Conservation (phyloP, 2,797 vertebrate species). For the Ctenosaura bakeri region DNA sequence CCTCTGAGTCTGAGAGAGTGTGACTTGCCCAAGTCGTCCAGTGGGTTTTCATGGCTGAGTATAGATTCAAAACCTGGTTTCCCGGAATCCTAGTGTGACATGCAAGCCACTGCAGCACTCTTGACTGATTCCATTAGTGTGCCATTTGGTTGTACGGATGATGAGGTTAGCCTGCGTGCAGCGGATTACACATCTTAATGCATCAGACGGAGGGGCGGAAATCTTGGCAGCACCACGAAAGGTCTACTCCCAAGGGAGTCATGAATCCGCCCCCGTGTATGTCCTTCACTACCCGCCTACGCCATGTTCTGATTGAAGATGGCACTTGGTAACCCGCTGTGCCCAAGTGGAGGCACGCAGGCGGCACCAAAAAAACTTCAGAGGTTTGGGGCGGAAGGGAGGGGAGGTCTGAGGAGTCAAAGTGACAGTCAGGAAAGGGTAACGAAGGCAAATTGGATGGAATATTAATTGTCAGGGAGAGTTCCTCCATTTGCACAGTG, state of each 20-base stretch:
- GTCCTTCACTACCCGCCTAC: not conserved
- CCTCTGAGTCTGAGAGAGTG: too few species aligned
- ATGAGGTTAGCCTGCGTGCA: not conserved
- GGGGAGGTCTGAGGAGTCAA: not conserved
- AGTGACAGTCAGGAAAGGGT: not conserved
- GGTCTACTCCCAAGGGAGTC: not conserved
- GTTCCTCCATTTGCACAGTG: too few species aligned
- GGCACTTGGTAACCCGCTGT: not conserved
- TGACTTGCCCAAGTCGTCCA: too few species aligned
- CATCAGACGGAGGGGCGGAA: not conserved
- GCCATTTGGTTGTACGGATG: not conserved
- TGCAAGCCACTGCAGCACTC: not conserved
- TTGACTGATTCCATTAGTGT: not conserved
- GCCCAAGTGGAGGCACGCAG: not conserved
- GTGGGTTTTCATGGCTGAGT: too few species aligned
- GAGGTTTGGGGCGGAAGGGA: not conserved
- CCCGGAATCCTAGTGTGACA: not conserved
- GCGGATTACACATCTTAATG: not conserved
- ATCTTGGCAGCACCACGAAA: not conserved
- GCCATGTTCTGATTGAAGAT: not conserved
- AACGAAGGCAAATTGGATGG: not conserved
- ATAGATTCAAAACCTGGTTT: not conserved
- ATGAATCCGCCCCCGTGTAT: not conserved
- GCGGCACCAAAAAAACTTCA: not conserved
- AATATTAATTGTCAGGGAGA: rapidly evolving